A percentile compares a stretch with the other conserved stretches of the same genome.
Evolutionary conservation across 2,113 vertebrate species (phyloP).

Genomic region (Phaethornis superciliosus): DNA sequence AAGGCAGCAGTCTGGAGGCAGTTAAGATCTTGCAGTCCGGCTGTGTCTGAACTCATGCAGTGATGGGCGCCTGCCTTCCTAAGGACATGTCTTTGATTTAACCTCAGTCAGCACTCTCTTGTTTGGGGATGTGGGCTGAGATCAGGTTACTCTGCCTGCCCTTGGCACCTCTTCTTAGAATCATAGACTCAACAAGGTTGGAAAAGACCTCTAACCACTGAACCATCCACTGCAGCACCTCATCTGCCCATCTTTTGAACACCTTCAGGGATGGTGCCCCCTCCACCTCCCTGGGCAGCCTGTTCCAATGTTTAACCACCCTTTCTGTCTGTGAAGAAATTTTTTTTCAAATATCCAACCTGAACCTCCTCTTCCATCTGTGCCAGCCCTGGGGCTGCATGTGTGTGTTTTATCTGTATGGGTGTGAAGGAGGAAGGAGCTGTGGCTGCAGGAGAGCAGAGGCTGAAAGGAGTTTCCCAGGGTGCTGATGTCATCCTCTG

Average conservation of each 20-base stretch:
- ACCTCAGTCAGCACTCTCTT: neutral
- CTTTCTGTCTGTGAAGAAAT: too few relatives aligned
- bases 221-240: too few relatives aligned
- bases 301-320: too few relatives aligned
- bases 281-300: too few relatives aligned
- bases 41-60: neutral
- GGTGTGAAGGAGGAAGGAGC: neutral
- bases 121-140: neutral
- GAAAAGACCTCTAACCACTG: too few relatives aligned
- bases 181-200: too few relatives aligned
- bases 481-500: neutral
- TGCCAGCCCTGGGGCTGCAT: neutral
- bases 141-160: neutral
- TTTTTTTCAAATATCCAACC: too few relatives aligned
- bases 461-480: neutral
- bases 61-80: neutral
- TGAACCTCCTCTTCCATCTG: neutral
- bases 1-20: neutral
- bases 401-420: neutral
- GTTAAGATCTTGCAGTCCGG: neutral
- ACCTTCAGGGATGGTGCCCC: too few relatives aligned
- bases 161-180: neutral
- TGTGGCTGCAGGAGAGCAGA: neutral
- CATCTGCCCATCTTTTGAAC: too few relatives aligned
- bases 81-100: neutral